Base-by-base conservation (phyloP, 2,113 vertebrate species). In the Sminthopsis crassicaudata region DNA sequence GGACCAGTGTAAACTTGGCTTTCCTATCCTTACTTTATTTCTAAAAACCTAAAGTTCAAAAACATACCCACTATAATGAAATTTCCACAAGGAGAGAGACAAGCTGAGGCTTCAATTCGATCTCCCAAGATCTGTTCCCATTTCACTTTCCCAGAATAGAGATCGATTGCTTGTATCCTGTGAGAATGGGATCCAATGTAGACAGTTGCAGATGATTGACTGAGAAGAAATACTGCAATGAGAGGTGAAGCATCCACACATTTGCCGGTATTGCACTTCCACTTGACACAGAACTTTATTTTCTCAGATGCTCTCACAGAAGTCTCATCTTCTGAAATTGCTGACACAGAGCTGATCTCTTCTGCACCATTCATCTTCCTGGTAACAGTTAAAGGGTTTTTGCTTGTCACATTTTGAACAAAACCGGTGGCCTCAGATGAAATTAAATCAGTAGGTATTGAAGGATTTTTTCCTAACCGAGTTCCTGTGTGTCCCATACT, bases 231-330 rank as follows among this genome's bases (percentile, higher is more conserved):
- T 51, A 99, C 36, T 30, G 99, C 19, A 90, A 99, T 54, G 90
- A 99, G 98, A 0, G 99, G 99, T 0, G 99, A 99, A 5, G 99
- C 99, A 50, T 99, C 99, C 52, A 99, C 99, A 96, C 99, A 99
- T 95, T 99, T 99, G 91, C 99, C 99, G 0, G 99, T 99, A 97
- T 99, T 99, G 30, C 99, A 99, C 54, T 97, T 99, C 99, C 99
- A 99, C 90, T 98, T 98, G 96, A 99, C 0, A 0, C n/a, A 8
- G 8, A 99, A 96, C 7, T 91, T 91, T 96, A 99, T 50, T 7
- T 94, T 93, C 92, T 57, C 91, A 30, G 96, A 22, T 1, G 2
- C 30, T 92, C 9, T 60, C 53, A 8, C 53, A 23, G 52, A 24
- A 51, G 52, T 92, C 26, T 60, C 23, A 30, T 95, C 88, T 88